These are phyloP conservation scores for Pachliopta kotzebuea DNA, from an alignment of 2,888 invertebrate genomes.

Conservation along the genomic window DNA sequence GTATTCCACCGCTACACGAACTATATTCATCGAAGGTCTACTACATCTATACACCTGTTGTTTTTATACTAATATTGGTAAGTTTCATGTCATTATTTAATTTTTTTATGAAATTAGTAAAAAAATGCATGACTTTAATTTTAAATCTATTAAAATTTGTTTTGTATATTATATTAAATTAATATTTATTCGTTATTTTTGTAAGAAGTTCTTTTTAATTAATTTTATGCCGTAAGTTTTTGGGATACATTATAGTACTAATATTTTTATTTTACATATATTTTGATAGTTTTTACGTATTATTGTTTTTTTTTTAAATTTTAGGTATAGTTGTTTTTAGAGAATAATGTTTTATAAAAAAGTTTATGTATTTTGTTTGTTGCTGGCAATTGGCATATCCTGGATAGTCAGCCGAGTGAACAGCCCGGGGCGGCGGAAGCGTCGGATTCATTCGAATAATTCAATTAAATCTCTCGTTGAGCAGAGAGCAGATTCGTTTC, in stretches of 20 bases:
- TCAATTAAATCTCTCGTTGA: constrained; percentile 71
- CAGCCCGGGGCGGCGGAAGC: constrained; percentile 64
- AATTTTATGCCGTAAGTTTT: neutral
- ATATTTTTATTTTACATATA: neutral
- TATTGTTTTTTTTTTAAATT: neutral
- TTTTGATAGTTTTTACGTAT: neutral
- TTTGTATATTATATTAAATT: neutral
- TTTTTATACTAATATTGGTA: constrained; percentile 50
- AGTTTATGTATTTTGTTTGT: constrained; percentile 56
- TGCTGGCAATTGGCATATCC: constrained; percentile 74
- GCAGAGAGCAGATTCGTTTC: constrained; percentile 65
- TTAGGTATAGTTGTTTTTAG: neutral
- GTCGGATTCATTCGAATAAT: constrained; percentile 76
- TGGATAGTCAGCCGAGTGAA: constrained; percentile 49
- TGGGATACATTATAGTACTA: too few species aligned
- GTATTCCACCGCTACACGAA: constrained; percentile 43
- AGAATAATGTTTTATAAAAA: constrained; percentile 1
- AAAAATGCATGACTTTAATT: neutral
- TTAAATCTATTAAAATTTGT: neutral
- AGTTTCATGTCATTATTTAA: constrained; percentile 40
- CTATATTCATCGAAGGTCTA: constrained; percentile 61
- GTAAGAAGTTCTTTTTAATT: neutral
- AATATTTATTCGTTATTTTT: neutral
- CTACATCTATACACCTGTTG: constrained; percentile 71
- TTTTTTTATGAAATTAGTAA: neutral